Percentiles rank a stretch among this genome's conserved stretches.
Evolutionary conservation across 2,113 vertebrate genomes (phyloP).

Genomic region (Ceuthmochares aereus): DNA sequence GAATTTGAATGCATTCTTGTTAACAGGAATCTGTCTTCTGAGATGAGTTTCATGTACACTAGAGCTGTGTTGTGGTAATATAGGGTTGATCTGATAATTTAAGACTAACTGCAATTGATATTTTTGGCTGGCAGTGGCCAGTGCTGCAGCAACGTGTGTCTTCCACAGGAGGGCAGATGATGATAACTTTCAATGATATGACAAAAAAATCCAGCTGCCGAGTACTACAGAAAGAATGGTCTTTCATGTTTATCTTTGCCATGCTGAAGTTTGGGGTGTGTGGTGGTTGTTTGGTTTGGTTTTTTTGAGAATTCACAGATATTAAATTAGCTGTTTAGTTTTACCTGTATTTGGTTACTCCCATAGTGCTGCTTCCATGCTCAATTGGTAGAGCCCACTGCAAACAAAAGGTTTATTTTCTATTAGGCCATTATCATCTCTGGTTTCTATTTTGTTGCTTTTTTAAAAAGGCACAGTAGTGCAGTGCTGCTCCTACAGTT

Average conservation of each 20-base stretch:
- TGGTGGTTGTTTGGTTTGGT: too few species aligned
- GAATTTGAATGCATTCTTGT: background rate
- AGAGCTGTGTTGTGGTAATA: background rate
- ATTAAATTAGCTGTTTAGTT: background rate
- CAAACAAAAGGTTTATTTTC: background rate
- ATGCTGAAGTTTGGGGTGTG: background rate
- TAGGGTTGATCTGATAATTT: background rate
- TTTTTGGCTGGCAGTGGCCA: background rate
- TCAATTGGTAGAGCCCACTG: background rate
- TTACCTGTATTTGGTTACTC: background rate
- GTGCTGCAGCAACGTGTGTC: background rate
- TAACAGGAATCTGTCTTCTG: background rate
- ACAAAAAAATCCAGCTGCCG: background rate
- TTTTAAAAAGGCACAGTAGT: background rate
- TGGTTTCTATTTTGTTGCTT: background rate
- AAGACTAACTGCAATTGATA: background rate
- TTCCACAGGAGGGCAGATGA: conserved; percentile 45
- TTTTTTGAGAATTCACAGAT: background rate
- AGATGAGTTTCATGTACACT: background rate
- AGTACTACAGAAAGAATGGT: background rate
- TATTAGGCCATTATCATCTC: background rate
- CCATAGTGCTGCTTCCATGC: background rate
- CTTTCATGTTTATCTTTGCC: background rate
- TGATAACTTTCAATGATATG: background rate
- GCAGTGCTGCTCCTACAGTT: background rate